Evolutionary conservation across 53 echinoderm and acorn worm species (phyloP).

Genomic region (Antedon mediterranea): DNA sequence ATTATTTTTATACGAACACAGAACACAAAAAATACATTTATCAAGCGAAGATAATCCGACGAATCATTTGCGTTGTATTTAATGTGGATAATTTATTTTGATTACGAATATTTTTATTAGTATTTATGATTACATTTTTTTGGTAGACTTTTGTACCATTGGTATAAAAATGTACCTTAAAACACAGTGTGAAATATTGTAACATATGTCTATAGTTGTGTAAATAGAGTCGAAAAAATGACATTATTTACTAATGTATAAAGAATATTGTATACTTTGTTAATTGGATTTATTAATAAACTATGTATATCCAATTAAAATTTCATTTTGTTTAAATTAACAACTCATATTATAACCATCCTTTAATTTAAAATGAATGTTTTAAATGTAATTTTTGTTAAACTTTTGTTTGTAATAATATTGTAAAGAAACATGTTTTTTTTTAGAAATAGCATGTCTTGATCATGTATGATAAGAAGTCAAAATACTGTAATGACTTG

Average conservation of each 20-base stretch:
- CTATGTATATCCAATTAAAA: neutral
- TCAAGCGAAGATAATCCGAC: neutral
- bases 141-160: neutral
- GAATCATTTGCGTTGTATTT: neutral
- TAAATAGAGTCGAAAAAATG: neutral
- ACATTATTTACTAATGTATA: neutral
- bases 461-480: too few species aligned
- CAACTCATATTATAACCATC: neutral
- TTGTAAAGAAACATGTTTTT: neutral
- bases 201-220: neutral
- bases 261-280: neutral
- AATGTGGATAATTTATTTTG: neutral
- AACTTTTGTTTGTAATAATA: neutral
- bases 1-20: neutral
- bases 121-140: neutral
- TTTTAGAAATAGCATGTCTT: too few species aligned
- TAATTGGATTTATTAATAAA: neutral
- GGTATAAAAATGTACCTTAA: neutral
- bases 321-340: neutral
- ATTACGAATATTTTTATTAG: neutral
- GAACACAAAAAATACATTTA: neutral
- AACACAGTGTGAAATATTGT: neutral
- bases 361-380: too few species aligned
- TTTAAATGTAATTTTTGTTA: neutral
- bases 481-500: too few species aligned